A percentile compares a stretch with the other conserved stretches of the same genome.
phyloP scores from a whole-genome alignment of 2,113 vertebrate species.

The Sitta europaea region DNA sequence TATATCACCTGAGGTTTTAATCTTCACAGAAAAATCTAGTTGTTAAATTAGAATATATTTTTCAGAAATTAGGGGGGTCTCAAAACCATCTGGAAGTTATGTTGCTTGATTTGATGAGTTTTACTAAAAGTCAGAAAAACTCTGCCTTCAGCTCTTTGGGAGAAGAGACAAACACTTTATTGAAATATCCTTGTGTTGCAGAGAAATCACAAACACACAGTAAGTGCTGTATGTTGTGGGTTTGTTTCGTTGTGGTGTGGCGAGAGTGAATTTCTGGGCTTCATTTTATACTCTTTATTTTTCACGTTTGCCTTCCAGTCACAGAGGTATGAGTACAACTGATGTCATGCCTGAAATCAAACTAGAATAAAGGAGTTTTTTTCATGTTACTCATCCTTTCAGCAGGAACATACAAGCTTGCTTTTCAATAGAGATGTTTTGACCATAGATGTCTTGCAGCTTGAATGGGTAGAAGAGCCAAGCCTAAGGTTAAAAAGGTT shows the following conservation, averaged over 20 bases:
- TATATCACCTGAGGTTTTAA: background rate
- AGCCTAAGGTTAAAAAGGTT: background rate
- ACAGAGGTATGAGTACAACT: background rate
- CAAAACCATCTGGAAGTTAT: background rate
- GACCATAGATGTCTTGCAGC: background rate
- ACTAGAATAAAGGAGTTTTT: background rate
- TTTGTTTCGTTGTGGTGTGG: background rate
- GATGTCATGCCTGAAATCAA: background rate
- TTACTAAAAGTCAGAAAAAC: background rate
- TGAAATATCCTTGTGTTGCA: background rate
- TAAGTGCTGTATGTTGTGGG: background rate
- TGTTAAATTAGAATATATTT: background rate
- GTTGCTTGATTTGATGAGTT: background rate
- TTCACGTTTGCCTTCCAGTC: background rate
- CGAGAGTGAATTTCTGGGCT: background rate
- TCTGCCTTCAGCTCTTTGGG: background rate
- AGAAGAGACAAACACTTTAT: background rate
- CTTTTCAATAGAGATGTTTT: background rate
- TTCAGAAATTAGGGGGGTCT: background rate
- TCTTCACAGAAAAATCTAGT: background rate
- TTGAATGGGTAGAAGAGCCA: background rate
- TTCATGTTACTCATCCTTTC: background rate
- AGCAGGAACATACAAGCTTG: background rate
- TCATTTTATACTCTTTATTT: background rate
- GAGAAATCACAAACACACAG: background rate